Evolutionary conservation across 2,113 vertebrate genomes (phyloP).

Genomic region (Grammomys dolichurus): DNA sequence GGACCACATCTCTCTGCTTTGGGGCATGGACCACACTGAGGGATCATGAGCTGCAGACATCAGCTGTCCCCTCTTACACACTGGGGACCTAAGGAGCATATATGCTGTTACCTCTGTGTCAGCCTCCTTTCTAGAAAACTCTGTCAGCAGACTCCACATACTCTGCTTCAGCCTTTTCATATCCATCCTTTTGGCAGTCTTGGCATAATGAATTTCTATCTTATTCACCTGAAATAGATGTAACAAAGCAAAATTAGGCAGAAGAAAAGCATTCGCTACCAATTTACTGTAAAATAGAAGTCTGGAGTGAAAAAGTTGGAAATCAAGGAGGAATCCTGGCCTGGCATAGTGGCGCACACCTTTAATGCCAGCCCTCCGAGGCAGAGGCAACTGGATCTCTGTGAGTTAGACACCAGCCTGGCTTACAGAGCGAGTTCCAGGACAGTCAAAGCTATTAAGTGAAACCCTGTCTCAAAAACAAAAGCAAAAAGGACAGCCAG

Average conservation of each 20-base stretch:
- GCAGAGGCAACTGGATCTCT: neutral
- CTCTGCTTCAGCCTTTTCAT: slow-evolving; percentile 94
- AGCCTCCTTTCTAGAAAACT: neutral
- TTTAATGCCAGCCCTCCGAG: neutral
- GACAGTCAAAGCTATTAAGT: neutral
- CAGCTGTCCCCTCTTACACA: fast-evolving
- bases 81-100: neutral
- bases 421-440: neutral
- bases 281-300: neutral
- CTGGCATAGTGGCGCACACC: neutral
- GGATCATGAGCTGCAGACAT: fast-evolving
- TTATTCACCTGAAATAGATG: slow-evolving; percentile 90
- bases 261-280: neutral
- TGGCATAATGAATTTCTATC: slow-evolving; percentile 94
- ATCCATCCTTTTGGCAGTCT: slow-evolving; percentile 96
- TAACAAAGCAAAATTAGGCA: neutral
- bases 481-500: neutral
- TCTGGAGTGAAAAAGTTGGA: neutral
- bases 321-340: neutral
- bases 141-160: slow-evolving; percentile 94
- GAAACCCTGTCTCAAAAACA: neutral
- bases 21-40: fast-evolving
- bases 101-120: slow-evolving; percentile 68
- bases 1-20: neutral
- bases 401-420: neutral